These are phyloP conservation scores for Phasianus colchicus DNA, from an alignment of 2,113 vertebrate species.

Conservation along the genomic window DNA sequence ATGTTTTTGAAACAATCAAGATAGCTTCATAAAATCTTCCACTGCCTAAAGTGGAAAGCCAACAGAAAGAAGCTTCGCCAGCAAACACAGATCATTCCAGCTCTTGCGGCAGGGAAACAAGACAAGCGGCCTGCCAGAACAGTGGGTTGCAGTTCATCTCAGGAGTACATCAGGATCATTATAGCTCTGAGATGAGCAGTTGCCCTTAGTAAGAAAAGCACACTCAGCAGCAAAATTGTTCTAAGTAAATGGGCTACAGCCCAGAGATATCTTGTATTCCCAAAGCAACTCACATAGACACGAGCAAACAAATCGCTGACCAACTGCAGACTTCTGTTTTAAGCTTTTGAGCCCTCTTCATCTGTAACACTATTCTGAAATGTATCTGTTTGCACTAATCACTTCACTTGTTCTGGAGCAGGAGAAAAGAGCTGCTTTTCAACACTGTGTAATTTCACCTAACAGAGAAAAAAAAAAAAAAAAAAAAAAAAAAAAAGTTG, in stretches of 20 bases:
- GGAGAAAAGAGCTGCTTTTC: conserved; percentile 11
- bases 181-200: conserved; percentile 52
- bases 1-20: conserved; percentile 19
- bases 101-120: conserved; percentile 1
- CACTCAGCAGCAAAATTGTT: conserved; percentile 51
- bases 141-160: conserved; percentile 45
- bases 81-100: conserved; percentile 32
- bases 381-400: background rate
- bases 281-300: background rate
- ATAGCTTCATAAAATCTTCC: conserved; percentile 30
- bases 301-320: background rate
- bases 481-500: background rate
- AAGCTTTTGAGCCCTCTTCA: background rate
- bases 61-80: conserved; percentile 50
- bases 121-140: conserved; percentile 28
- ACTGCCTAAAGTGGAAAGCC: conserved; percentile 1
- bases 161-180: conserved; percentile 49
- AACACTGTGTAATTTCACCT: conserved; percentile 12
- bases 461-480: background rate
- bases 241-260: conserved; percentile 18
- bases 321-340: conserved; percentile 12
- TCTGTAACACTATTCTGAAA: background rate
- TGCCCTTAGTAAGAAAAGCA: conserved; percentile 37
- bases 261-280: conserved; percentile 18
- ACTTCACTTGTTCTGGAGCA: background rate